Evolutionary conservation across 2,888 invertebrate species (phyloP).

Genomic region (Pecten maximus): DNA sequence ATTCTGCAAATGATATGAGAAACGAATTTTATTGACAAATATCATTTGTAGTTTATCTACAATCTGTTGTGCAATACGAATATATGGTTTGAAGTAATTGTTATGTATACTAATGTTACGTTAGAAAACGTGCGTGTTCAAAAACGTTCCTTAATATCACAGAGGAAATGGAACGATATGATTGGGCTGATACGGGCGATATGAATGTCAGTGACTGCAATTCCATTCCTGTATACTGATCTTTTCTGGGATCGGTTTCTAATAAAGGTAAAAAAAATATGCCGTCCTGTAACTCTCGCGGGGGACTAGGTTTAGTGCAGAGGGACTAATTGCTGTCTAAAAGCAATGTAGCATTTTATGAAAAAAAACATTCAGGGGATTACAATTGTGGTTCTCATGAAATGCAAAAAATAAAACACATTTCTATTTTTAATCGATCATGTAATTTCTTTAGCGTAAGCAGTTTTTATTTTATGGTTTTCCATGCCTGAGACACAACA

Average conservation of each 20-base stretch:
- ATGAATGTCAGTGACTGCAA: not conserved
- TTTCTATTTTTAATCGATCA: conserved; percentile 16
- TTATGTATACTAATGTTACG: not conserved
- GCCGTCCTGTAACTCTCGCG: not conserved
- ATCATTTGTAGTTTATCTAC: not conserved
- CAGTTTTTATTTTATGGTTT: not conserved
- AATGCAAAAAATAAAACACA: not conserved
- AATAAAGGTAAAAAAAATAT: not conserved
- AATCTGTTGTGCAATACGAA: not conserved
- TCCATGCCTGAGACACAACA: not conserved
- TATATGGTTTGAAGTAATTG: not conserved
- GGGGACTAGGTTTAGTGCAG: not conserved
- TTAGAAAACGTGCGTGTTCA: not conserved
- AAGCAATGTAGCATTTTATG: not conserved
- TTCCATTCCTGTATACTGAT: not conserved
- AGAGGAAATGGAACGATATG: not conserved
- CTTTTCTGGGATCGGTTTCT: not conserved
- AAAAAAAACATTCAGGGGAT: not conserved
- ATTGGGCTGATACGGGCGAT: not conserved
- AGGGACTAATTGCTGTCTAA: not conserved
- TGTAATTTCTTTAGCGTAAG: not conserved
- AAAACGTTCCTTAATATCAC: not conserved
- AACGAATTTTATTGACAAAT: not conserved
- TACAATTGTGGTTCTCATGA: conserved; percentile 6
- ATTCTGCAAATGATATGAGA: not conserved